Evolutionary conservation across 2,888 invertebrate species (phyloP), one percentile per base, ranked within the genome.

Genomic region (Trichacis sp.): DNA sequence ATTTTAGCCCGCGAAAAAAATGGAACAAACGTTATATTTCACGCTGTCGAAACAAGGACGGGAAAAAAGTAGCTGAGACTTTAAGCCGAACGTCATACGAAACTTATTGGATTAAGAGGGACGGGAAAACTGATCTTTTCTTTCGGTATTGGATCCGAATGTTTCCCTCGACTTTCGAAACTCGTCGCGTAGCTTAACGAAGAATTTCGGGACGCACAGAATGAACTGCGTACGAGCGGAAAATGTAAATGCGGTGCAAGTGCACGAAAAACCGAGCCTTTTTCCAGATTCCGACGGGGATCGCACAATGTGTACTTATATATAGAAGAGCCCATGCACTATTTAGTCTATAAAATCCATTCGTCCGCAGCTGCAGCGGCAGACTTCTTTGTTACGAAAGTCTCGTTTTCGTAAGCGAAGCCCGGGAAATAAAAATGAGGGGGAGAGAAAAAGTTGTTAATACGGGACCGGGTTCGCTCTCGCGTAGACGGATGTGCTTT

Each of bases 81-180:
- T 61, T 68, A 64, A 64, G 57, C 58, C 51, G 68, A 55, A 64
- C 60, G 64, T 68, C 64, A 64, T 58, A 54, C 55, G 48, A 56
- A 61, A 68, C 55, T 68, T 62, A 62, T 64, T 52, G 58, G 58
- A 58, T 51, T 45, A 59, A 64, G 52, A 48, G 53, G 14, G 50
- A 64, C 47, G 58, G 58, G 46, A 52, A 59, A 59, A 64, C 42
- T 50, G 51, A 62, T 62, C 60, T 57, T 20, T 56, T 51, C 30
- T 60, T 48, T 55, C 52, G 33, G 17, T 43, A 54, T 9, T 17
- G 29, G 14, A 14, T 48, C n/a, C 48, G 47, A 50, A 57, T 48
- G 58, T 67, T 60, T 57, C 18, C 33, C 36, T 58, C 61, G 57
- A 58, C 54, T 56, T 58, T 54, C 15, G 6, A 15, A 40, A 52